Evolutionary conservation across 1,140 invertebrate species (phyloP).

Genomic region (Stegodyphus mimosarum): DNA sequence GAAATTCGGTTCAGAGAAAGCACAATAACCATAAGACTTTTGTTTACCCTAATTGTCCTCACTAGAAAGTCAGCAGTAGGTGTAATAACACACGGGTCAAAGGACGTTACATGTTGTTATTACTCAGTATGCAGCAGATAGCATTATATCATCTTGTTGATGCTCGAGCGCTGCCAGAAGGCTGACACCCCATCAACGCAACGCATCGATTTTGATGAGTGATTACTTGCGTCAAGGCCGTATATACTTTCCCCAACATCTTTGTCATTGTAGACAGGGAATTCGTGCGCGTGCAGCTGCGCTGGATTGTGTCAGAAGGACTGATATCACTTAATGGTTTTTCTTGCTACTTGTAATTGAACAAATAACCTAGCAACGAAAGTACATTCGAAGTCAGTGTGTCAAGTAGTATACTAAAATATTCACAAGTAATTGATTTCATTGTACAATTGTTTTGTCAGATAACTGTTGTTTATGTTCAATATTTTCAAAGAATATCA

Average conservation of each 20-base stretch:
- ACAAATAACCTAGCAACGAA: background rate
- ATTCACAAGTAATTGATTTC: too few relatives aligned
- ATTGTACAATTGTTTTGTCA: too few relatives aligned
- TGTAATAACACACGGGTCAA: background rate
- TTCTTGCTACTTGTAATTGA: background rate
- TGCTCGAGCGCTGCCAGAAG: background rate
- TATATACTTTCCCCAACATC: background rate
- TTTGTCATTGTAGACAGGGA: background rate
- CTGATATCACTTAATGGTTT: background rate
- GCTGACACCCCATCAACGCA: background rate
- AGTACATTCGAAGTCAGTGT: background rate
- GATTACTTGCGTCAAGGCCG: background rate
- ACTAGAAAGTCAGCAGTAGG: too few relatives aligned
- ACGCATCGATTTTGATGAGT: background rate
- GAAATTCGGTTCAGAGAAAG: too few relatives aligned
- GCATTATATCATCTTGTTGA: background rate
- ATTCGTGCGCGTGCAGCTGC: background rate
- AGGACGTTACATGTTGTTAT: background rate
- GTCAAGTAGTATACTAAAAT: background rate
- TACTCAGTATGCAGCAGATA: background rate
- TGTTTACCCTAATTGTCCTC: too few relatives aligned
- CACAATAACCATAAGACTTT: too few relatives aligned
- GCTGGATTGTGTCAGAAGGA: background rate
- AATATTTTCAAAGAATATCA: too few relatives aligned
- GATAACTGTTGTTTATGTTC: too few relatives aligned